Percentiles rank a stretch among this genome's conserved stretches.
Evolutionary conservation across 2,113 vertebrate genomes (phyloP).

Genomic region (Octodon degus): DNA sequence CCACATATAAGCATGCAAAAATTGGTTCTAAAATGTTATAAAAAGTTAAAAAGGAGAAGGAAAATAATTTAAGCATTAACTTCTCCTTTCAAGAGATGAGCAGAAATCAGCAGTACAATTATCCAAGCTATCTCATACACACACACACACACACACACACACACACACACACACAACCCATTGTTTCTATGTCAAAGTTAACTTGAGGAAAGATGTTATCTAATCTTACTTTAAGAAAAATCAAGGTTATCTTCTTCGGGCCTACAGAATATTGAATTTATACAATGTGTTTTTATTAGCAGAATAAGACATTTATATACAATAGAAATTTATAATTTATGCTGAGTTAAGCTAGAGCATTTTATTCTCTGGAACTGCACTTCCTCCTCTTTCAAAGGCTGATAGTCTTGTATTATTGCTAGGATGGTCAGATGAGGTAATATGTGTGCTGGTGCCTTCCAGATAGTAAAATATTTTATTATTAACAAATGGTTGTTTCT

Average conservation of each 20-base stretch:
- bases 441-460: neutral
- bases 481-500: neutral
- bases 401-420: neutral
- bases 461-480: neutral
- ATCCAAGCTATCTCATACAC: no score
- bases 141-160: no score
- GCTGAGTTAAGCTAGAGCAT: neutral
- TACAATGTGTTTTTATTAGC: neutral
- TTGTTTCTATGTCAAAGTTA: conserved; percentile 34
- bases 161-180: neutral
- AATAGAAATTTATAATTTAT: neutral
- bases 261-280: neutral
- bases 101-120: no score
- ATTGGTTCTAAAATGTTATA: no score
- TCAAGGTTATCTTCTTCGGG: neutral
- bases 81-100: no score
- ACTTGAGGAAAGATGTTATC: neutral
- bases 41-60: no score
- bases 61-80: no score
- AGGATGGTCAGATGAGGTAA: neutral
- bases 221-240: conserved; percentile 3
- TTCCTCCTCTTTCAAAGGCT: neutral
- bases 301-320: neutral
- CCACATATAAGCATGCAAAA: no score
- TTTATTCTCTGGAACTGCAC: neutral